phyloP scores from a whole-genome alignment of 2,113 vertebrate genomes.

The Anarrhichthys ocellatus region DNA sequence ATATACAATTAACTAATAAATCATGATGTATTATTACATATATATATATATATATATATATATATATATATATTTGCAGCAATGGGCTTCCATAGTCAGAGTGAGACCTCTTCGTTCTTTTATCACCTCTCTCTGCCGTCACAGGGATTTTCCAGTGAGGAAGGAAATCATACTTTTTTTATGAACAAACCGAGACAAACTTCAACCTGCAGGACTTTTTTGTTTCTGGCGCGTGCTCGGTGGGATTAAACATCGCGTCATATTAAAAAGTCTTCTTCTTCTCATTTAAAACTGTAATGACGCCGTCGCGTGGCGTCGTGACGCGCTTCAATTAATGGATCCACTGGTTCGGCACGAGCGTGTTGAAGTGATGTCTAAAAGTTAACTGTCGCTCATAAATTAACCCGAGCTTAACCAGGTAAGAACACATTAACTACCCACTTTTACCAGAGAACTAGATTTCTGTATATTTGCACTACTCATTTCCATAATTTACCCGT shows the following conservation, averaged over 20 bases:
- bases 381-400: slow-evolving; percentile 45
- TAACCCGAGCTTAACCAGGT: slow-evolving; percentile 51
- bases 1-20: background rate
- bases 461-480: rapidly evolving
- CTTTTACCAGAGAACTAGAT: background rate
- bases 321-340: slow-evolving; percentile 43
- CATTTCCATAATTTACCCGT: background rate
- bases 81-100: background rate
- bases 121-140: background rate
- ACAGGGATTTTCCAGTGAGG: slow-evolving; percentile 23
- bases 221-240: no score
- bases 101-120: background rate
- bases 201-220: slow-evolving; percentile 1
- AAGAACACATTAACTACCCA: background rate
- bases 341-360: slow-evolving; percentile 34
- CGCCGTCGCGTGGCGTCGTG: slow-evolving; percentile 36
- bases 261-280: background rate
- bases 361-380: slow-evolving; percentile 7
- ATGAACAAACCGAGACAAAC: slow-evolving; percentile 12
- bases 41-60: no score
- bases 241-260: background rate
- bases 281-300: background rate
- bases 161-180: slow-evolving; percentile 4
- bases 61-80: no score
- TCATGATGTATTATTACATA: background rate